These are phyloP conservation scores for Tipula unca DNA, from an alignment of 2,888 invertebrate species.

Conservation along the genomic window DNA sequence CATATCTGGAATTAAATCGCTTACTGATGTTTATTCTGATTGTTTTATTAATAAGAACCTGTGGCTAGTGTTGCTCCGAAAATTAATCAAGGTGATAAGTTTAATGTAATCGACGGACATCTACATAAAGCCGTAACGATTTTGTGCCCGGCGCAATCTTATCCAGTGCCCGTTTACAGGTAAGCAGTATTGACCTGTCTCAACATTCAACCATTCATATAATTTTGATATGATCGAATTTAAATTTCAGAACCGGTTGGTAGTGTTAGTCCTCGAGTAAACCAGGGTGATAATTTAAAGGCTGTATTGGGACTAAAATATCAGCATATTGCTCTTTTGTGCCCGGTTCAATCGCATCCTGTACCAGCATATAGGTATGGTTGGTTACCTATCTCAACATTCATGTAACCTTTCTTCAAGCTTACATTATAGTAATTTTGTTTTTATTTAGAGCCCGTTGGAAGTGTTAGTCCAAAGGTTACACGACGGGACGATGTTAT, in stretches of 20 bases:
- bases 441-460: slow-evolving; percentile 49
- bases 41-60: slow-evolving; percentile 38
- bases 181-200: slow-evolving; percentile 38
- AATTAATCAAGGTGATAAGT: slow-evolving; percentile 50
- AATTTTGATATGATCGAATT: not conserved
- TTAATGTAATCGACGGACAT: slow-evolving; percentile 34
- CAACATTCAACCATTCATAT: not conserved
- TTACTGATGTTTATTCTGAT: not conserved
- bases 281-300: slow-evolving; percentile 45
- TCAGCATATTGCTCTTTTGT: slow-evolving; percentile 52
- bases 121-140: slow-evolving; percentile 46
- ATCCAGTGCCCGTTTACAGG: slow-evolving; percentile 65
- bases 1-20: slow-evolving; percentile 41
- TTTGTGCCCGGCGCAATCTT: slow-evolving; percentile 57
- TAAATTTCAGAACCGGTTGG: slow-evolving; percentile 46
- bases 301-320: slow-evolving; percentile 31
- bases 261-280: slow-evolving; percentile 53
- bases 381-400: slow-evolving; percentile 25
- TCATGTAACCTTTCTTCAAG: slow-evolving; percentile 30
- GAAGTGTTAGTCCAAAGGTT: slow-evolving; percentile 31
- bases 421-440: not conserved
- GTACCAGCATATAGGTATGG: slow-evolving; percentile 8
- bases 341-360: slow-evolving; percentile 51
- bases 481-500: slow-evolving; percentile 55
- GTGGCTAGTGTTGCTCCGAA: slow-evolving; percentile 54